phyloP scores from a whole-genome alignment of 2,797 vertebrate genomes.

The Pteropus rufus region DNA sequence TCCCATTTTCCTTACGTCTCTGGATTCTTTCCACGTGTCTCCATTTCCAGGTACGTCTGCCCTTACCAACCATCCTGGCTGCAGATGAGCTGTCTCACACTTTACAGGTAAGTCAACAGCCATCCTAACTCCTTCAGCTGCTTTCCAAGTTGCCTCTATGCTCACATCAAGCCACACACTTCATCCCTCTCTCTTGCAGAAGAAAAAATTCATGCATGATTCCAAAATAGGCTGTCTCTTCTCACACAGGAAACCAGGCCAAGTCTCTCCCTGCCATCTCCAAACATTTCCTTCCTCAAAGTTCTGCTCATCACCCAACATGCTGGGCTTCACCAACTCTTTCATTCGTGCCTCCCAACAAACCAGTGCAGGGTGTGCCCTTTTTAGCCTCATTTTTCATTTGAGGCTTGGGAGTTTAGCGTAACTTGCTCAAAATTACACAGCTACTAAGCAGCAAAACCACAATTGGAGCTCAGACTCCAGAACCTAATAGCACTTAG shows the following conservation, averaged over 20 bases:
- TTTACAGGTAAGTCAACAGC: background rate
- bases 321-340: background rate
- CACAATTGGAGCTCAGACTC: background rate
- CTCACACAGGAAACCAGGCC: accelerated
- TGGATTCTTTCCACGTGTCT: accelerated
- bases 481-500: background rate
- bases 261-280: background rate
- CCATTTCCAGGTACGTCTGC: too few relatives aligned
- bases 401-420: background rate
- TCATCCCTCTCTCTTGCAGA: background rate
- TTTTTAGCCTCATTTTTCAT: background rate
- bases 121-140: background rate
- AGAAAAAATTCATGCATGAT: background rate
- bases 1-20: background rate
- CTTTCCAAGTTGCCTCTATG: background rate
- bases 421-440: background rate
- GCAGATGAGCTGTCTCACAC: background rate
- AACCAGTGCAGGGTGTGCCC: background rate
- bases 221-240: background rate
- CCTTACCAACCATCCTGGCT: background rate
- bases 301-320: background rate
- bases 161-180: background rate
- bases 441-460: background rate
- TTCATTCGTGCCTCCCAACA: background rate
- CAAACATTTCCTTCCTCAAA: background rate